Percentiles rank a stretch among this genome's conserved stretches.
These are phyloP conservation scores for Malacoraja senta DNA, from an alignment of 2,797 vertebrate genomes.

Conservation along the genomic window DNA sequence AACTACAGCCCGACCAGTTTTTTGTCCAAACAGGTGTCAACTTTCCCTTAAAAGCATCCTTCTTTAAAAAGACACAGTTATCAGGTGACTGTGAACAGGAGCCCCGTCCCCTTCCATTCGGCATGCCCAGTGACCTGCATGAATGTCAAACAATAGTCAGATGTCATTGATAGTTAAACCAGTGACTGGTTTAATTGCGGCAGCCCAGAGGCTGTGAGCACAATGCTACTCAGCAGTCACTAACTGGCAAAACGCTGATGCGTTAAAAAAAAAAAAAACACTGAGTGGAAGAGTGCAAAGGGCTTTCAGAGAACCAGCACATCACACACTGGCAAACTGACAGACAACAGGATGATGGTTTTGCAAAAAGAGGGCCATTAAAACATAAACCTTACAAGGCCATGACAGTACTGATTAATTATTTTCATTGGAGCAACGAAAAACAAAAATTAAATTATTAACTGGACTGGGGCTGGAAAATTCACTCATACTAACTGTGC, in stretches of 20 bases:
- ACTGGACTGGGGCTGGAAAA: not conserved
- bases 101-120: constrained; percentile 18
- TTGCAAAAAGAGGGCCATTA: constrained; percentile 1
- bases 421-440: not conserved
- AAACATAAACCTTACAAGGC: constrained; percentile 9
- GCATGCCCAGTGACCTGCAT: constrained; percentile 35
- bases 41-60: constrained; percentile 37
- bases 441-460: constrained; percentile 6
- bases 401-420: not conserved
- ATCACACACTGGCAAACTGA: constrained; percentile 21
- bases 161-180: constrained; percentile 37
- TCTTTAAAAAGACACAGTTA: constrained; percentile 35
- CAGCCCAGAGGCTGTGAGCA: constrained; percentile 17
- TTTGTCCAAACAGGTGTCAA: constrained; percentile 37
- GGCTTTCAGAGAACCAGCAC: not conserved
- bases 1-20: not conserved
- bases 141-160: constrained; percentile 35
- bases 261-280: constrained; percentile 15
- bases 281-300: constrained; percentile 25
- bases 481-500: not conserved
- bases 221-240: constrained; percentile 34
- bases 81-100: constrained; percentile 26
- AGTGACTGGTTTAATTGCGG: constrained; percentile 37
- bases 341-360: not conserved
- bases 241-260: constrained; percentile 29